Evolutionary conservation across 2,888 invertebrate genomes (phyloP).

Genomic region (Octodonta nipae): DNA sequence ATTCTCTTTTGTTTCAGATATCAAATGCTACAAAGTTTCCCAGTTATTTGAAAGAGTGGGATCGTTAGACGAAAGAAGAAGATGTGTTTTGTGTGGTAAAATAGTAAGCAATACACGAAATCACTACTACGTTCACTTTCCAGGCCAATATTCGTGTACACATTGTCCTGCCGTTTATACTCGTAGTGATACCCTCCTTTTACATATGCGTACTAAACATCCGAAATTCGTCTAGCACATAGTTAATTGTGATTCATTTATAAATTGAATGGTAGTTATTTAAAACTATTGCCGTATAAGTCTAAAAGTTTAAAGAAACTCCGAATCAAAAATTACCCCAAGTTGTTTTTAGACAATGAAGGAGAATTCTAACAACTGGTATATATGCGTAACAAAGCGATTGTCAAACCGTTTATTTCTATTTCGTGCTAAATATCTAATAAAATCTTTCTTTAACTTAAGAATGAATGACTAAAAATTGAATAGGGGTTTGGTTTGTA

Average conservation of each 20-base stretch:
- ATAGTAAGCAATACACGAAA: conserved; percentile 48
- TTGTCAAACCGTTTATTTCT: no score
- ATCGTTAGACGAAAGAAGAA: conserved; percentile 42
- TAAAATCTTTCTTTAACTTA: no score
- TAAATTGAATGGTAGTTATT: conserved; percentile 3
- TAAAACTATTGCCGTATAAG: no score
- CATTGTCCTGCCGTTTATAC: conserved; percentile 47
- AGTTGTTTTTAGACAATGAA: no score
- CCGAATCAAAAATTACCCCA: no score
- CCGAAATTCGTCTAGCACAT: conserved; percentile 33
- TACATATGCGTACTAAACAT: conserved; percentile 46
- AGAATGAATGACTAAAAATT: no score
- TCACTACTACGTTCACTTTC: conserved; percentile 49
- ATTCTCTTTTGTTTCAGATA: conserved; percentile 38
- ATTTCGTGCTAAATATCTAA: no score
- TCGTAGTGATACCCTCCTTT: conserved; percentile 43
- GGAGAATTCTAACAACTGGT: no score
- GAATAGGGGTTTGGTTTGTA: no score
- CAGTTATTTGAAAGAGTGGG: conserved; percentile 47
- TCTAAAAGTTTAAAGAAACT: no score
- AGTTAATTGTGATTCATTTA: conserved; percentile 10
- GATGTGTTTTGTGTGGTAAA: conserved; percentile 47
- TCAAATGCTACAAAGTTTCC: conserved; percentile 42
- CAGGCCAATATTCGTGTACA: conserved; percentile 44
- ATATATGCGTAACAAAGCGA: no score